A percentile compares a stretch with the other conserved stretches of the same genome.
These are phyloP conservation scores for Cyrtonyx montezumae DNA, from an alignment of 2,113 vertebrate genomes.

Conservation along the genomic window DNA sequence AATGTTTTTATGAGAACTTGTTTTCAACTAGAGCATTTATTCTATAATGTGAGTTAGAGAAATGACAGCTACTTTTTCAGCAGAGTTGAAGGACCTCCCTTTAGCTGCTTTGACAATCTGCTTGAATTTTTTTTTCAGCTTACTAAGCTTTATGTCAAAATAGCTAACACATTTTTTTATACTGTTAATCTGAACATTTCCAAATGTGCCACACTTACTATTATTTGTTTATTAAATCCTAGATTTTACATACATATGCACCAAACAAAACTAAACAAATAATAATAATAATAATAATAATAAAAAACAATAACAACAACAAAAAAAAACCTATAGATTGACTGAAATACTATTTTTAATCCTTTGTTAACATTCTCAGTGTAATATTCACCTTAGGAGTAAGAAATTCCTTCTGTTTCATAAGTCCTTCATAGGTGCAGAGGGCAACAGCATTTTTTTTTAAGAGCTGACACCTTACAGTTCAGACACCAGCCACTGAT, in stretches of 20 bases:
- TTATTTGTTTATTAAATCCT: background rate
- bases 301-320: too few species aligned
- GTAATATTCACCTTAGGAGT: background rate
- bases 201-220: background rate
- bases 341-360: background rate
- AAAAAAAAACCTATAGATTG: background rate
- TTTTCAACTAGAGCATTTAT: background rate
- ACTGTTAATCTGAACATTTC: background rate
- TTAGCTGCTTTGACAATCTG: background rate
- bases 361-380: background rate
- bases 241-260: background rate
- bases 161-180: background rate
- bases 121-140: background rate
- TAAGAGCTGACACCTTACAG: rapidly evolving
- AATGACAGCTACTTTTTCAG: background rate
- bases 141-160: background rate
- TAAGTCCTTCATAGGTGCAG: rapidly evolving
- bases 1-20: background rate
- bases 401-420: background rate
- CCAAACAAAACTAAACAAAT: background rate
- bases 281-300: too few species aligned
- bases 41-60: background rate
- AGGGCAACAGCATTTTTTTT: background rate
- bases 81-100: background rate
- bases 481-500: background rate